Evolutionary conservation across 2,797 vertebrate genomes (phyloP), one percentile per base, ranked within the genome.

Genomic region (Poecilia picta): DNA sequence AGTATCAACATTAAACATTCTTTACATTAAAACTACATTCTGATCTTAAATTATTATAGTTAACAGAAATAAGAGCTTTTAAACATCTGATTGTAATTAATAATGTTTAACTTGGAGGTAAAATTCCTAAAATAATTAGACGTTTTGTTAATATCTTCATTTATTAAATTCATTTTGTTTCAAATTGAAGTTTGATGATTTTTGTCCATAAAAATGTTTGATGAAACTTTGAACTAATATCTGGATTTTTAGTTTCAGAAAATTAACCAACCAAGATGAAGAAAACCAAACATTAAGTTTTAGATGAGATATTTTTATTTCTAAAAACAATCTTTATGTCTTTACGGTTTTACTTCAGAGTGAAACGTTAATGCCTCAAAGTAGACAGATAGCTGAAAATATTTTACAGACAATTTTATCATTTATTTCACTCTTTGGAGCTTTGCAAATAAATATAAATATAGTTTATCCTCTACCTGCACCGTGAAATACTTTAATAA

Each of bases 401-500:
- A 11, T 66, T 23, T 66, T 4, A 31, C 28, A 62, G 12, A 16
- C 15, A 62, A 0, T 39, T 66, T 66, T 39, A 39, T 20, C 36
- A 68, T 20, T 39, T 25, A 43, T 70, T 43, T 43, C 23, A 70
- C 8, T 4, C 4, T 68, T 68, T 36, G 11, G 25, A 43, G 25
- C 23, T 0, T 43, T 43, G 31, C 8, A 39, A 36, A 66, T 66
- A 43, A 70, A 70, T 25, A 70, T 70, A 70, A 41, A 70, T 41
- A 43, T 8, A 70, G 25, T 68, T 68, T 23, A 41, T 41, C 5
- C 20, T 12, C 36, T 25, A 2, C 33, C 64, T 68, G 33, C 5
- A 41, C 20, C 41, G 36, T 2, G 18, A 12, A 41, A 59, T 4
- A 68, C 7, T 39, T 43, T 70, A 83, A 87, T 85, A 88, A 88